A percentile compares a stretch with the other conserved stretches of the same genome.
Conservation (phyloP, 2,113 vertebrate genomes). For the Helogale parvula region DNA sequence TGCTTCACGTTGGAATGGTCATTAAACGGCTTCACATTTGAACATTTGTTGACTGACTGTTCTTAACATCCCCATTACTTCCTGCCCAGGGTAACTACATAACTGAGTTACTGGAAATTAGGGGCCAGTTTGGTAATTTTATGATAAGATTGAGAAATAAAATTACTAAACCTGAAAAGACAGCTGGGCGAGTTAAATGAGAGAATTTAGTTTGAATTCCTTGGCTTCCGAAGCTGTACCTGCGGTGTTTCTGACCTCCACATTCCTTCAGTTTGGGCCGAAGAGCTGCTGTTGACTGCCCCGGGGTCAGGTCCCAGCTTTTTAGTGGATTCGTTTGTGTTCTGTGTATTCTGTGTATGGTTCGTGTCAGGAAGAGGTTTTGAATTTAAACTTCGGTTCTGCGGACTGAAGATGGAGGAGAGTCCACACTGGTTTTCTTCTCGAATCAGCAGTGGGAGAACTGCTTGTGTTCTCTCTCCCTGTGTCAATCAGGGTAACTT, state of each 20-base stretch:
- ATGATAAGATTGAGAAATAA: constrained; percentile 76
- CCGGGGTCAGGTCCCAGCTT: neutral
- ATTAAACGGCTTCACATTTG: constrained; percentile 31
- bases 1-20: neutral
- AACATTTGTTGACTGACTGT: constrained; percentile 13
- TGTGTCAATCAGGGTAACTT: neutral
- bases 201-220: neutral
- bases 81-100: constrained; percentile 48
- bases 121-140: constrained; percentile 75
- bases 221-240: neutral
- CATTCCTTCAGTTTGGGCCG: neutral
- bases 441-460: neutral
- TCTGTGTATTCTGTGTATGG: neutral
- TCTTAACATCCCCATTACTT: constrained; percentile 49
- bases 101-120: constrained; percentile 74
- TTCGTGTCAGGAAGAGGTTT: neutral
- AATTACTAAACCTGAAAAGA: constrained; percentile 65
- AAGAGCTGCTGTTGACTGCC: neutral
- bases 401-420: neutral
- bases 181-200: constrained; percentile 25
- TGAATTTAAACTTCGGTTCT: neutral
- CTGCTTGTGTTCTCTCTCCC: neutral
- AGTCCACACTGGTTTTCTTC: neutral
- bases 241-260: neutral
- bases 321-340: neutral